Percentiles rank a stretch among this genome's conserved stretches.
Evolutionary conservation across 1,140 invertebrate genomes (phyloP).

Genomic region (Cyrtorhinus lividipennis): DNA sequence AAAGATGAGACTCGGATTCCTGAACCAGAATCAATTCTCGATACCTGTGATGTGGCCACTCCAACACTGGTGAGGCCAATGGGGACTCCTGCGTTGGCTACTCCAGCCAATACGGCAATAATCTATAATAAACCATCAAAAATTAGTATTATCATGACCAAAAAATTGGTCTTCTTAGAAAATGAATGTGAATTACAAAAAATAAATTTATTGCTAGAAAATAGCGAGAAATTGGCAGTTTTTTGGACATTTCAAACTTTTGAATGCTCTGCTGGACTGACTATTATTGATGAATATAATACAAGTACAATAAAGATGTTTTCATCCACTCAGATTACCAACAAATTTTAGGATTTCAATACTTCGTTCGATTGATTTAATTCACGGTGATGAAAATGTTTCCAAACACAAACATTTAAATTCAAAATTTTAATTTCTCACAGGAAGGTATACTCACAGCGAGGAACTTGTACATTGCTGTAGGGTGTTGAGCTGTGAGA

Average conservation of each 20-base stretch:
- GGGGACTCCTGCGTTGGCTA: neutral
- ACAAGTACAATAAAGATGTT: neutral
- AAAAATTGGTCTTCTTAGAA: neutral
- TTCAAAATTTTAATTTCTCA: neutral
- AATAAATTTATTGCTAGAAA: too few relatives aligned
- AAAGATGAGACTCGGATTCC: neutral
- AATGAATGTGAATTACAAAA: neutral
- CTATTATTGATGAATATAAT: neutral
- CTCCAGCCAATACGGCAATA: neutral
- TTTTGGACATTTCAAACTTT: too few relatives aligned
- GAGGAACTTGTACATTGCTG: slow-evolving; percentile 3
- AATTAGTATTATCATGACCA: neutral
- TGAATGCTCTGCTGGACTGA: too few relatives aligned
- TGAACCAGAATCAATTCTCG: neutral
- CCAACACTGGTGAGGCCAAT: neutral
- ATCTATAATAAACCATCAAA: neutral
- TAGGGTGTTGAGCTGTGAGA: neutral
- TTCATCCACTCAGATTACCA: neutral
- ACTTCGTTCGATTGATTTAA: neutral
- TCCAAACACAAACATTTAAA: neutral
- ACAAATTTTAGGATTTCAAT: neutral
- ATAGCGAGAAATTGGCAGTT: neutral
- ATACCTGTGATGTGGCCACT: neutral
- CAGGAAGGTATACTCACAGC: neutral
- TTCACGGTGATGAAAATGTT: neutral